Percentiles rank a stretch among this genome's conserved stretches.
These are phyloP conservation scores for Okapia johnstoni DNA, from an alignment of 2,113 vertebrate genomes.

Conservation along the genomic window DNA sequence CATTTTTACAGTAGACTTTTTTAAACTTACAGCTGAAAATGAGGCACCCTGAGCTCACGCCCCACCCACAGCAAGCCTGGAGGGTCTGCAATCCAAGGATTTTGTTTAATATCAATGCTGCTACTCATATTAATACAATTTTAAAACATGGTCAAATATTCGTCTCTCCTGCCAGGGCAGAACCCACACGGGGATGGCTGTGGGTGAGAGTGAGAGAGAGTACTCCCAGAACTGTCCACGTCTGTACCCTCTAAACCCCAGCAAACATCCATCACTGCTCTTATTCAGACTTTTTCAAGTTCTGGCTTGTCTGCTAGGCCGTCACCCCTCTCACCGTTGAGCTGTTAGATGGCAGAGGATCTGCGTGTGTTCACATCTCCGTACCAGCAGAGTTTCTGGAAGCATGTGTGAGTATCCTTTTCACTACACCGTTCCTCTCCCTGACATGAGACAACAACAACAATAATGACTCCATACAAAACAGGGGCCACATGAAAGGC, in stretches of 20 bases:
- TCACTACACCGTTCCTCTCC: fast-evolving
- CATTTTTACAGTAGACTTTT: constrained; percentile 57
- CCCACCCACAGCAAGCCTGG: not conserved
- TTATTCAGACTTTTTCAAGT: not conserved
- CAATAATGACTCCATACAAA: not conserved
- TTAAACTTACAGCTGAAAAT: constrained; percentile 43
- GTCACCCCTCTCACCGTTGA: fast-evolving
- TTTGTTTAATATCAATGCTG: not conserved
- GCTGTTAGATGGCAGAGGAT: too few relatives aligned
- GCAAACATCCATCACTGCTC: not conserved
- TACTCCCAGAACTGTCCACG: too few relatives aligned
- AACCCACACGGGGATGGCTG: not conserved
- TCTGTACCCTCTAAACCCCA: fast-evolving
- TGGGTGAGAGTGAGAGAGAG: fast-evolving
- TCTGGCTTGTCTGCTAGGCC: not conserved
- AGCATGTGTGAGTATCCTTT: not conserved
- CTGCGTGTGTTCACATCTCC: fast-evolving
- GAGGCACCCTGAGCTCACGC: not conserved
- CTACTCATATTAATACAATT: not conserved
- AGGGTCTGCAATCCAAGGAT: not conserved
- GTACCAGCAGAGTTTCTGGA: not conserved
- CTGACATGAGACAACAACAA: not conserved
- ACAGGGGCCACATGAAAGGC: not conserved
- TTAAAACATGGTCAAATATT: not conserved
- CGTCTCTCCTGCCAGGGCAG: not conserved